phyloP scores from a whole-genome alignment of 2,797 vertebrate genomes.

The Crypturellus tataupa region DNA sequence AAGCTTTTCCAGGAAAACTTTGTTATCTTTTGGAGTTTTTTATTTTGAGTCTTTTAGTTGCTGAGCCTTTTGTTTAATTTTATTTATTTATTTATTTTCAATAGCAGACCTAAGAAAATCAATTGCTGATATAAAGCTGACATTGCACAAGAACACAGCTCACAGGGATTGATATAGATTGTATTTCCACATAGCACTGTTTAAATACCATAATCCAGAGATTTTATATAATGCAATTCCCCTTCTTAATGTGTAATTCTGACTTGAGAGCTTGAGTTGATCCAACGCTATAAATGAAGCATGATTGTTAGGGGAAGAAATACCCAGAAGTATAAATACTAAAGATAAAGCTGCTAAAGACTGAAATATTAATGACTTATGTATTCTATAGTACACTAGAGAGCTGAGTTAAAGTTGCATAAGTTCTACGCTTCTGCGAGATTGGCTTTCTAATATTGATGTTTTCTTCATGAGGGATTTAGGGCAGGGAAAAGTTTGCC shows the following conservation, averaged over 20 bases:
- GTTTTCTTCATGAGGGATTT: neutral
- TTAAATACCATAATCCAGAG: neutral
- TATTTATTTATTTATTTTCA: too few species aligned
- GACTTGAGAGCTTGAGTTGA: neutral
- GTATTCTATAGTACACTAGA: neutral
- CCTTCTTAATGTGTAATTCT: neutral
- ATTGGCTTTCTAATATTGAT: neutral
- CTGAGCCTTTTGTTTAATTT: neutral
- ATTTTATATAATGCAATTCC: neutral
- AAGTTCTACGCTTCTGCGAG: neutral
- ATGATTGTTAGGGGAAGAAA: neutral
- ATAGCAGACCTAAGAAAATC: neutral
- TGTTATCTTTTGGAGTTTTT: neutral
- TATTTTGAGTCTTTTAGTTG: neutral
- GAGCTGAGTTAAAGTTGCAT: neutral
- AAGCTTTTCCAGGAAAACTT: neutral
- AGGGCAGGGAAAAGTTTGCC: neutral
- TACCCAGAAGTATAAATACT: neutral
- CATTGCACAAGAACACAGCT: neutral
- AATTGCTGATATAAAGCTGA: neutral
- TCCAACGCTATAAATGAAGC: neutral
- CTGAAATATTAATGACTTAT: neutral
- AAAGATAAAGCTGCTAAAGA: neutral
- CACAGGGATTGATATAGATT: neutral
- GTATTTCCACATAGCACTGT: neutral